Base-by-base conservation (phyloP, 2,888 invertebrate species). In the Eurytoma adleriae region DNA sequence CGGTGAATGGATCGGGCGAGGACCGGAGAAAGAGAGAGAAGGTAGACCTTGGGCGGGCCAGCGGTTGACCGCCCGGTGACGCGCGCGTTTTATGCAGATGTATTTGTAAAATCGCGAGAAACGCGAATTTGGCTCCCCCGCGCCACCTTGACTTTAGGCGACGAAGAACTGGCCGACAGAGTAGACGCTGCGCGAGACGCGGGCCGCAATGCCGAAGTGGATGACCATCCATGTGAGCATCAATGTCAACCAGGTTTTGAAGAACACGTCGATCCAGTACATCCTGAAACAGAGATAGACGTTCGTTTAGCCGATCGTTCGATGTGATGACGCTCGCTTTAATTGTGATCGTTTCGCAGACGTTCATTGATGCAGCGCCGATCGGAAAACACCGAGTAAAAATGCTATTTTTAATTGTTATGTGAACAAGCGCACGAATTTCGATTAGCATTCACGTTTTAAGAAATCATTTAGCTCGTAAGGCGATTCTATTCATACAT, bases 231-330 rank as follows among this genome's bases (percentile, higher is more conserved):
- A 88, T 0, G 81, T 3, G 5, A 83, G 0, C 1, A 86, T 7
- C 0, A 79, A n/a, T 3, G 74, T n/a, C n/a, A 87, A 20, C 52
- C 81, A 81, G 12, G 66, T 61, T 61, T 84, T 87, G 59, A 86
- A 82, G 56, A 86, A 78, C 50, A 61, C 83, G 75, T 90, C 87
- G 73, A 91, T 68, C 87, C 87, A 86, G 62, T 84, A 83, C 89
- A 91, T 89, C 75, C 91, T 91, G 87, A 61, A 89, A 90, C 77
- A 83, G 40, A 81, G 61, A 77, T 24, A 40, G 7, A 24, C 3
- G 20, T 2, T 2, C 13, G 59, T 40, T 40, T 40, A 40, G 4
- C 7, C 4, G 40, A 40, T 40, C 4, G 7, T 40, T 40, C 40
- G 40, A 40, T 40, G 7, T 7, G 40, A 40, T 40, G 40, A 40